These are phyloP conservation scores for Drosophila mimetica DNA, from an alignment of 2,888 invertebrate genomes.

Conservation along the genomic window DNA sequence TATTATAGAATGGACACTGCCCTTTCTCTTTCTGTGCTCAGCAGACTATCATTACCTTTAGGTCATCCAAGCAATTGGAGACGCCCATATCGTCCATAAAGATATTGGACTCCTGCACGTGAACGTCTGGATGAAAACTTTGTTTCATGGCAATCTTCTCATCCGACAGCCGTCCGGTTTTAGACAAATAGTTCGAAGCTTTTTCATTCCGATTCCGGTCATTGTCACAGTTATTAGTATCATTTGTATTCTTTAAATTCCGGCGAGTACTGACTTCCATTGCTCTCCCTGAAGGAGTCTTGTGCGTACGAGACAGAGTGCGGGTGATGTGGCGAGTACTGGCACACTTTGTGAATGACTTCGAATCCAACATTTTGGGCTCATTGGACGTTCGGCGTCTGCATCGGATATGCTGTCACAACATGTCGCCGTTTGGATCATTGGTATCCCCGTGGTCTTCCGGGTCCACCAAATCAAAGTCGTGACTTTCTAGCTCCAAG, in stretches of 20 bases:
- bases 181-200: conserved; percentile 8
- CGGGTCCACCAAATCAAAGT: conserved; percentile 80
- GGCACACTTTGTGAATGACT: background rate
- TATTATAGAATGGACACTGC: background rate
- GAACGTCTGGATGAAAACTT: background rate
- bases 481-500: conserved; percentile 82
- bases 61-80: conserved; percentile 71
- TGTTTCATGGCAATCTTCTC: conserved; percentile 31
- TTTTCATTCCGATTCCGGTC: background rate
- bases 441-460: conserved; percentile 62
- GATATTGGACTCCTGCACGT: conserved; percentile 37
- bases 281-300: background rate
- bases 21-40: conserved; percentile 24
- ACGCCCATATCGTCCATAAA: conserved; percentile 48
- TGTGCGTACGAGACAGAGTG: conserved; percentile 11
- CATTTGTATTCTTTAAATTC: background rate
- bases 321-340: conserved; percentile 13
- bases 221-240: background rate
- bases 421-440: conserved; percentile 72
- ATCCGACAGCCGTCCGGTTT: conserved; percentile 8
- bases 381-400: conserved; percentile 7
- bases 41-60: conserved; percentile 70
- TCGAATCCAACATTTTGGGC: conserved; percentile 11
- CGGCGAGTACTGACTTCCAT: background rate
- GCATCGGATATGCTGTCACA: conserved; percentile 73